Conservation (phyloP, 2,113 vertebrate genomes). For the Myiopsitta monachus region DNA sequence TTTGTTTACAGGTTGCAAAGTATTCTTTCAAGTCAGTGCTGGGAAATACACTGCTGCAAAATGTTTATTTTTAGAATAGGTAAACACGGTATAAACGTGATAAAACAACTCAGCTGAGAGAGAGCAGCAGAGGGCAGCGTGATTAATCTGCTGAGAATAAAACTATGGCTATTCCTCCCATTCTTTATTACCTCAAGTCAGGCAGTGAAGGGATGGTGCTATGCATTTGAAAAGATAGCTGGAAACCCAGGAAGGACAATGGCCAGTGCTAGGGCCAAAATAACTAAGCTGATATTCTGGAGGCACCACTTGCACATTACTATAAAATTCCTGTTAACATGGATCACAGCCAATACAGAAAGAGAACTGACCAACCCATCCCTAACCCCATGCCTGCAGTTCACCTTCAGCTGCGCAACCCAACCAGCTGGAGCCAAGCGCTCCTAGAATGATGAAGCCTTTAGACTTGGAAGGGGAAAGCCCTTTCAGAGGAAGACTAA, state of each 20-base stretch:
- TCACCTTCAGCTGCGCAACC: not conserved
- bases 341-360: not conserved
- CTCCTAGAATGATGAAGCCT: not conserved
- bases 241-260: not conserved
- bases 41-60: not conserved
- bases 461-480: not conserved
- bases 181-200: not conserved
- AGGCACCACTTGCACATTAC: not conserved
- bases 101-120: not conserved
- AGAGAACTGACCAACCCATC: not conserved
- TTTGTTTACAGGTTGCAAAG: not conserved
- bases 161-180: not conserved
- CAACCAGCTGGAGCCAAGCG: not conserved
- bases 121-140: constrained; percentile 35
- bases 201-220: not conserved
- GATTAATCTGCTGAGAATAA: constrained; percentile 9
- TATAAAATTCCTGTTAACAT: not conserved
- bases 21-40: not conserved
- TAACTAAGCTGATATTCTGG: not conserved
- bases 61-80: not conserved
- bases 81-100: not conserved
- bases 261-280: not conserved
- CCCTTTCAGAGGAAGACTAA: not conserved
- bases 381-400: not conserved
- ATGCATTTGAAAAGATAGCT: not conserved